These are phyloP conservation scores for Chorisops tibialis DNA, from an alignment of 2,888 invertebrate species.

Conservation along the genomic window DNA sequence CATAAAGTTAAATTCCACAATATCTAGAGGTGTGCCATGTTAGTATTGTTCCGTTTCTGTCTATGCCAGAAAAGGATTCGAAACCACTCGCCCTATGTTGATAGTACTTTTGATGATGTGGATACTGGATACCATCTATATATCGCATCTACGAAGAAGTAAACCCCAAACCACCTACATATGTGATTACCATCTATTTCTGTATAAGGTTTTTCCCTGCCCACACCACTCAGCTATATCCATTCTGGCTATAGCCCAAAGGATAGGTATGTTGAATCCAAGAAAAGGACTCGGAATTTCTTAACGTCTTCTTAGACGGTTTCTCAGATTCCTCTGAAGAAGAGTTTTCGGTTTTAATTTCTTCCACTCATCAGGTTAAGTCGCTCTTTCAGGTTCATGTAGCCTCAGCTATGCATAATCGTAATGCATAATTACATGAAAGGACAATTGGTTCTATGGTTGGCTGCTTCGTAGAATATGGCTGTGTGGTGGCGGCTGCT, in stretches of 20 bases:
- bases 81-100: neutral
- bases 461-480: neutral
- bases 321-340: neutral
- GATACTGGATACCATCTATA: too few relatives aligned
- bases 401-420: slow-evolving; percentile 11
- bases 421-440: neutral
- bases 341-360: slow-evolving; percentile 19
- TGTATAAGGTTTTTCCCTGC: too few relatives aligned
- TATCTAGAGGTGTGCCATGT: slow-evolving; percentile 14
- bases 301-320: neutral
- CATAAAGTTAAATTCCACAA: slow-evolving; percentile 24
- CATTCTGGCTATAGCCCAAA: neutral
- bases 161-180: too few relatives aligned
- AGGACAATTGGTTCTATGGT: slow-evolving; percentile 16
- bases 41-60: slow-evolving; percentile 14
- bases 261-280: neutral
- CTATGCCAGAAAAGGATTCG: neutral
- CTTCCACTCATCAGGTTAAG: slow-evolving; percentile 15
- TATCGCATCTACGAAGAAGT: too few relatives aligned
- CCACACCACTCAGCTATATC: neutral
- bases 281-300: neutral
- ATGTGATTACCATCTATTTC: neutral
- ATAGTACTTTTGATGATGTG: neutral
- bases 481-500: neutral
- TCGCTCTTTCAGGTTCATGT: slow-evolving; percentile 15